These are phyloP conservation scores for Platyscapa corneri DNA, from an alignment of 1,140 invertebrate species.

Conservation along the genomic window DNA sequence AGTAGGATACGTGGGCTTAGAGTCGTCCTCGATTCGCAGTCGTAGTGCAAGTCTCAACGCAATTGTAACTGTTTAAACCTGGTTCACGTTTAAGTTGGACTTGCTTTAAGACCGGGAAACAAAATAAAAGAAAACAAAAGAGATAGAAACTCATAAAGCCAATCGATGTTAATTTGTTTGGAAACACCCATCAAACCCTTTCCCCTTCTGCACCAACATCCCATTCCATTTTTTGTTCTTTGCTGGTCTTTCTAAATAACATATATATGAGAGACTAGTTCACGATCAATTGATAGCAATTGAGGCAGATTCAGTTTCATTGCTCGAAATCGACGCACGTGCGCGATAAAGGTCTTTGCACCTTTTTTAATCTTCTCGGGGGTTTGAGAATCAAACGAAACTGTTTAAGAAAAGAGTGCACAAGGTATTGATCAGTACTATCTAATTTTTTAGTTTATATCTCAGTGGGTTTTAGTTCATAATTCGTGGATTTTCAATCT, in stretches of 20 bases:
- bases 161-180: background rate
- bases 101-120: background rate
- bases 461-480: background rate
- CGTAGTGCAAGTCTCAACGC: slow-evolving; percentile 19
- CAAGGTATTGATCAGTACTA: background rate
- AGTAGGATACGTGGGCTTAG: background rate
- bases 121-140: background rate
- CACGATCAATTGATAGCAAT: slow-evolving; percentile 22
- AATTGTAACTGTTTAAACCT: background rate
- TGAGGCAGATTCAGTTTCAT: background rate
- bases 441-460: too few species aligned
- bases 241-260: background rate
- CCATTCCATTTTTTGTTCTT: too few species aligned
- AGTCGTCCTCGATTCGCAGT: background rate
- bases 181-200: too few species aligned
- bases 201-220: background rate
- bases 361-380: background rate
- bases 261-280: background rate
- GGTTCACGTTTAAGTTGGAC: background rate
- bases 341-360: background rate
- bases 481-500: too few species aligned
- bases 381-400: background rate
- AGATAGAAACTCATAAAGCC: too few species aligned
- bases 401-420: background rate
- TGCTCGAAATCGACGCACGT: background rate